Conservation (phyloP, 2,797 vertebrate genomes). For the Hydrophis major region DNA sequence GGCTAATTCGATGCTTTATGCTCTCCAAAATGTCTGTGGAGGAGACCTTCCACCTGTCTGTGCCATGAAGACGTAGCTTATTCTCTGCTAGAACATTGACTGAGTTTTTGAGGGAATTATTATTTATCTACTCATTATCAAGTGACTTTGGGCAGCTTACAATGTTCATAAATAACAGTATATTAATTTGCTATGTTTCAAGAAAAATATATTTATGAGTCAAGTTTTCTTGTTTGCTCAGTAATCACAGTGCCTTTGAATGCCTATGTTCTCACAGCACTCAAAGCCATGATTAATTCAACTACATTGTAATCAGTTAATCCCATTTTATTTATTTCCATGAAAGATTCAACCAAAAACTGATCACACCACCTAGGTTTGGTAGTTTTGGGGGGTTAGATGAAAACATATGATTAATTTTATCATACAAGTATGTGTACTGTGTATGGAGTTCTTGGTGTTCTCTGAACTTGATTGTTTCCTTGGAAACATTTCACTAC, state of each 20-base stretch:
- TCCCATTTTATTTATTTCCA: background rate
- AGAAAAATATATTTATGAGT: background rate
- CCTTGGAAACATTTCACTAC: background rate
- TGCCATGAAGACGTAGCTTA: background rate
- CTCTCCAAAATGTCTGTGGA: background rate
- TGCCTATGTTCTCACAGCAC: background rate
- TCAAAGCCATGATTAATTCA: background rate
- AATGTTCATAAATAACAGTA: background rate
- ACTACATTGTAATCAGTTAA: background rate
- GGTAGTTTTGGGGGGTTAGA: background rate
- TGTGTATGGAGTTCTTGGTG: background rate
- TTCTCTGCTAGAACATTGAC: background rate
- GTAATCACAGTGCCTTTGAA: background rate
- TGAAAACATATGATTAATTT: background rate
- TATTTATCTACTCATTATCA: background rate
- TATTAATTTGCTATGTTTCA: background rate
- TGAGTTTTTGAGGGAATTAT: background rate
- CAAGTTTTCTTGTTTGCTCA: background rate
- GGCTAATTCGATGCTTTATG: background rate
- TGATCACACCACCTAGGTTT: background rate
- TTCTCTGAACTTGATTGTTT: background rate
- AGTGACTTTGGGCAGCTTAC: background rate
- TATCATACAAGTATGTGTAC: background rate
- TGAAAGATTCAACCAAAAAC: background rate
- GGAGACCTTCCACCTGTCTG: background rate